phyloP scores from a whole-genome alignment of 1,140 invertebrate genomes.

The Drosophila ananassae region DNA sequence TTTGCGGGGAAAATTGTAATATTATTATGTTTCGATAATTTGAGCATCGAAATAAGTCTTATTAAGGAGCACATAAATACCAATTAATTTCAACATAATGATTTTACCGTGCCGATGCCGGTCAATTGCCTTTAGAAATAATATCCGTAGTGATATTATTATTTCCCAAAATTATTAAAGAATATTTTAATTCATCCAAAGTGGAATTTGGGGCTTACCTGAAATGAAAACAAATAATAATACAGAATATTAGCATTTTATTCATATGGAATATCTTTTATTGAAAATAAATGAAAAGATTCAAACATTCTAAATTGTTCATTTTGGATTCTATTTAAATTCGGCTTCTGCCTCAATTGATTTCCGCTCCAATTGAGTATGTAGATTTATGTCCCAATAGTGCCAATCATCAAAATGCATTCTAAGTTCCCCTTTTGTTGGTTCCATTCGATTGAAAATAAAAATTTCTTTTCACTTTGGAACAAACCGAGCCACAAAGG shows the following conservation, averaged over 20 bases:
- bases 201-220: constrained; percentile 37
- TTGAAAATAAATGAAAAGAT: neutral
- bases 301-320: neutral
- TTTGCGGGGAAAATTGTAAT: constrained; percentile 40
- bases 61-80: constrained; percentile 62
- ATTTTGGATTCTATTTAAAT: constrained; percentile 10
- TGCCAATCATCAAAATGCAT: constrained; percentile 60
- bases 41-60: constrained; percentile 50
- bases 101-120: neutral
- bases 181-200: neutral
- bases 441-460: constrained; percentile 29
- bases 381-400: constrained; percentile 59
- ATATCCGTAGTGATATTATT: neutral
- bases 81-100: constrained; percentile 29
- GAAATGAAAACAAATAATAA: constrained; percentile 13
- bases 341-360: constrained; percentile 14
- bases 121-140: constrained; percentile 1
- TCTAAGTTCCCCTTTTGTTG: constrained; percentile 20
- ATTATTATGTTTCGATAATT: constrained; percentile 60
- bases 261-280: neutral
- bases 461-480: constrained; percentile 44
- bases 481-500: constrained; percentile 46
- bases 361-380: constrained; percentile 36
- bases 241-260: neutral
- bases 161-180: neutral